Base-by-base conservation (phyloP, 2,888 invertebrate genomes). In the Xanthorhoe spadicearia region DNA sequence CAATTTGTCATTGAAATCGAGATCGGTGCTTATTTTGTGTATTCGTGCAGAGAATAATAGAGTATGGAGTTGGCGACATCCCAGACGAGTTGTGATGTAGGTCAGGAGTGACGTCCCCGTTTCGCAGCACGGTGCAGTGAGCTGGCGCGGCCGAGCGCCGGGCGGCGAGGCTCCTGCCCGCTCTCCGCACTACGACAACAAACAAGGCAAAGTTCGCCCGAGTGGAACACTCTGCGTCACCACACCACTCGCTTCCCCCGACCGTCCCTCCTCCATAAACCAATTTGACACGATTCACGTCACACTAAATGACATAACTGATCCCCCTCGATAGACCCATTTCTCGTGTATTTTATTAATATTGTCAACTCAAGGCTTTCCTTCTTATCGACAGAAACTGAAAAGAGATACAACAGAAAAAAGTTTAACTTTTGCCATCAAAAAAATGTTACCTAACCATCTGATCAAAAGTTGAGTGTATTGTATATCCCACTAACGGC, bases 11-110 rank as follows among this genome's bases (percentile, higher is more conserved):
- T 56, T 51, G 63, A 72, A 74, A 74, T 69, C 67, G 63, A 76
- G 64, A 74, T 71, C 61, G 50, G 73, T 73, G 73, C 73, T 74
- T 75, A 55, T 62, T 71, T 74, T 73, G 58, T 68, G 68, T 73
- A 73, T 60, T 77, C 74, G 73, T 79, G 69, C 66, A 69, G 75
- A 75, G 73, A 74, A 72, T 68, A 62, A 69, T 69, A 69, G 77
- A 78, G 78, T 73, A 74, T 80, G 76, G 70, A 85, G 80, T 89
- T 91, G 90, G 90, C 89, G 80, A 78, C 79, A 83, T 82, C 86
- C 89, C 90, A 88, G 88, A 81, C 83, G 79, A 78, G 81, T 78
- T 79, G 82, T 82, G 83, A 91, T 89, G 81, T 91, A 90, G 92
- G 91, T 92, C 92, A 91, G 88, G 85, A 83, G 83, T 86, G 81